Evolutionary conservation across 92 coral and sea anemone species (phyloP).

Genomic region (Parazoanthus darwini): DNA sequence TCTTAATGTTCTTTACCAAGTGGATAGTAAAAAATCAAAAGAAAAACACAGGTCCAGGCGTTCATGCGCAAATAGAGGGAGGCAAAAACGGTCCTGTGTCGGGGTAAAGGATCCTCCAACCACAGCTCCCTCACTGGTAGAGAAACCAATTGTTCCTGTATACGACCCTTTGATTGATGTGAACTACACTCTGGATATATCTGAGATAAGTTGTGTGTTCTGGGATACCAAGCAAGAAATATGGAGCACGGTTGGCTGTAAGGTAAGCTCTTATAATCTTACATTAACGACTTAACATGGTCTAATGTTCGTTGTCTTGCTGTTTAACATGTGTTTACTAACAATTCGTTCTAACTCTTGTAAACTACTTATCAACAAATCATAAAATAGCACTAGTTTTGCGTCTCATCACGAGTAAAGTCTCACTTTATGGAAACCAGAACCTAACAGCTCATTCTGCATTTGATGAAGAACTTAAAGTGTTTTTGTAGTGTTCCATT

Average conservation of each 20-base stretch:
- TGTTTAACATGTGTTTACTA: too few relatives aligned
- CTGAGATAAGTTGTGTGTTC: constrained; percentile 64
- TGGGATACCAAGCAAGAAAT: constrained; percentile 64
- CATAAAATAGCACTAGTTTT: too few relatives aligned
- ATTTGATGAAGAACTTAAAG: too few relatives aligned
- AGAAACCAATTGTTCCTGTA: constrained; percentile 60
- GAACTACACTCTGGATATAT: constrained; percentile 59
- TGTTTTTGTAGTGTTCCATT: too few relatives aligned
- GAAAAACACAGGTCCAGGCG: constrained; percentile 31
- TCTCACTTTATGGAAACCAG: too few relatives aligned
- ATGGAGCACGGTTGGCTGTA: constrained; percentile 74
- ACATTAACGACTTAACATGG: too few relatives aligned
- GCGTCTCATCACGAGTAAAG: too few relatives aligned
- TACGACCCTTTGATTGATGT: constrained; percentile 54
- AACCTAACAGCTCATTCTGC: too few relatives aligned
- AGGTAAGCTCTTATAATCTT: constrained; percentile 33
- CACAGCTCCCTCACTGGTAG: constrained; percentile 53
- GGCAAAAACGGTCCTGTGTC: constrained; percentile 75
- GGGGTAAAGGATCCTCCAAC: constrained; percentile 71
- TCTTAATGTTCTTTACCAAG: constrained; percentile 35
- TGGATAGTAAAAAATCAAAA: not conserved
- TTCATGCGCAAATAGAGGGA: constrained; percentile 53
- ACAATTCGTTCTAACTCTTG: too few relatives aligned
- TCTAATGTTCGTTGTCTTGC: too few relatives aligned
- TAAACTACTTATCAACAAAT: too few relatives aligned